These are phyloP conservation scores for Monochamus saltuarius DNA, from an alignment of 1,140 invertebrate genomes.

Conservation along the genomic window DNA sequence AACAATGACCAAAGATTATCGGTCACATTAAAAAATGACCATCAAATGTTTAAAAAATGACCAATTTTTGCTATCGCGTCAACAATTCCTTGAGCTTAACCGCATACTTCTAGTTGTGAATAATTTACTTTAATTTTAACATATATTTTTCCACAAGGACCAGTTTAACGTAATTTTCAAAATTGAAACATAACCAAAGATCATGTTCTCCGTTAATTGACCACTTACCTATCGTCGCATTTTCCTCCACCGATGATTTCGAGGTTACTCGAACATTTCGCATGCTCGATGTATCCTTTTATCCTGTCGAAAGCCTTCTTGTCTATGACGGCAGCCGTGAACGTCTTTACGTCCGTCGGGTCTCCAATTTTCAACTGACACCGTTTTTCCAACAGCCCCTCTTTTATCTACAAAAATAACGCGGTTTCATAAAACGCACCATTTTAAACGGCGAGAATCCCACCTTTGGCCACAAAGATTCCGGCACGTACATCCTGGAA, in stretches of 20 bases:
- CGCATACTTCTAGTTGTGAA: no score
- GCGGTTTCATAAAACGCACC: no score
- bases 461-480: slow-evolving; percentile 84
- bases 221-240: slow-evolving; percentile 74
- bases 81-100: no score
- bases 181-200: no score
- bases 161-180: no score
- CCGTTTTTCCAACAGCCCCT: slow-evolving; percentile 66
- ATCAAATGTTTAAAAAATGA: no score
- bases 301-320: slow-evolving; percentile 90
- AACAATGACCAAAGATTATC: no score
- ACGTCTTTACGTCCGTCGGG: slow-evolving; percentile 78
- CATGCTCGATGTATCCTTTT: slow-evolving; percentile 87
- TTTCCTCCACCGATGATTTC: slow-evolving; percentile 87
- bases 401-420: slow-evolving; percentile 64
- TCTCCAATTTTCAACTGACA: slow-evolving; percentile 83
- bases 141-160: no score
- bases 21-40: no score
- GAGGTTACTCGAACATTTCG: slow-evolving; percentile 74
- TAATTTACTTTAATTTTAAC: no score
- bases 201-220: no score
- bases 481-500: slow-evolving; percentile 92
- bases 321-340: slow-evolving; percentile 95
- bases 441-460: slow-evolving; percentile 27
- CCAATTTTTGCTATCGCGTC: no score